Evolutionary conservation across 2,113 vertebrate genomes (phyloP).

Genomic region (Xiphophorus couchianus): DNA sequence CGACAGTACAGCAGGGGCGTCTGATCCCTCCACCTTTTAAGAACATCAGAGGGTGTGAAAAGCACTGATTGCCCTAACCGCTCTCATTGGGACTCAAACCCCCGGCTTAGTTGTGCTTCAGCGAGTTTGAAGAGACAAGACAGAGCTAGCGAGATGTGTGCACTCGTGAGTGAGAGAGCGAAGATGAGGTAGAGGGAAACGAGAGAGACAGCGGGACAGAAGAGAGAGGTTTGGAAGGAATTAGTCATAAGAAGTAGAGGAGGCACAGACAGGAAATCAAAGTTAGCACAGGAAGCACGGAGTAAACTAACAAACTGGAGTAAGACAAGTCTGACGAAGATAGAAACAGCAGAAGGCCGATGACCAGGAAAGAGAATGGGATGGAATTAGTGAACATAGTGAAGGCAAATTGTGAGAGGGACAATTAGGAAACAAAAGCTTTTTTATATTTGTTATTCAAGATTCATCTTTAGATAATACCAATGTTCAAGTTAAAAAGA

Average conservation of each 20-base stretch:
- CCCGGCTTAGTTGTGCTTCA: constrained; percentile 79
- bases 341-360: neutral
- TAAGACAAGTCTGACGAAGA: neutral
- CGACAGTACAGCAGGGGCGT: constrained; percentile 66
- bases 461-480: too few species aligned
- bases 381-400: neutral
- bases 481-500: too few species aligned
- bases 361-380: neutral
- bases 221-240: constrained; percentile 38
- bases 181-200: constrained; percentile 36
- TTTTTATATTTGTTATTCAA: too few species aligned
- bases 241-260: constrained; percentile 43
- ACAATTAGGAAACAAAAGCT: neutral
- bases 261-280: constrained; percentile 41
- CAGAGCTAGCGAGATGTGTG: constrained; percentile 39
- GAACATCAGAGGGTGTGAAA: constrained; percentile 81
- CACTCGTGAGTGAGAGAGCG: constrained; percentile 29
- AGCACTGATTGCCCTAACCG: constrained; percentile 79
- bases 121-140: constrained; percentile 75
- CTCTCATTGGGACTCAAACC: constrained; percentile 80
- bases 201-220: constrained; percentile 31
- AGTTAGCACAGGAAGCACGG: constrained; percentile 14
- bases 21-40: constrained; percentile 81
- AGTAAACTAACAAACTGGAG: constrained; percentile 39
- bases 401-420: neutral